These are phyloP conservation scores for Sylvia atricapilla DNA, from an alignment of 2,113 vertebrate genomes.

Conservation along the genomic window DNA sequence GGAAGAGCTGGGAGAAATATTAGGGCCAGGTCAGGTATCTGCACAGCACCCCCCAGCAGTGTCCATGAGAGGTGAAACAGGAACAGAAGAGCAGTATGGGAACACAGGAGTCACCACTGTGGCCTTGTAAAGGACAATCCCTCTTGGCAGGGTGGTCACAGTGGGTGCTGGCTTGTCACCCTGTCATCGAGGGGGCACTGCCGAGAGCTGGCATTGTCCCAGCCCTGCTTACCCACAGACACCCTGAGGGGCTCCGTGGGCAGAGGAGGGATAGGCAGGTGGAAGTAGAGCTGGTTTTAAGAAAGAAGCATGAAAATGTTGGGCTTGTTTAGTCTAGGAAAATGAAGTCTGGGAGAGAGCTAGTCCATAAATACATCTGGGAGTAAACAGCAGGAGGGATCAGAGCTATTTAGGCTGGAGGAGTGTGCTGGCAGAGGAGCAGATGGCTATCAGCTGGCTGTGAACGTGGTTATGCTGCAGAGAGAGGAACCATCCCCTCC, in stretches of 20 bases:
- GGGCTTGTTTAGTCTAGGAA: slow-evolving; percentile 63
- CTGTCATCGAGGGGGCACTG: rapidly evolving
- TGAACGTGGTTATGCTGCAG: not conserved
- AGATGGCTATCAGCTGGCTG: slow-evolving; percentile 57
- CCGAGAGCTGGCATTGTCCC: not conserved
- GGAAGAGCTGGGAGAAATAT: not conserved
- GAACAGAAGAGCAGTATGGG: not conserved
- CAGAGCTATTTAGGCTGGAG: slow-evolving; percentile 50
- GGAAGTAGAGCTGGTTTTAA: not conserved
- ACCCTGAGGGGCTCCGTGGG: rapidly evolving
- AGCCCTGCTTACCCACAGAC: not conserved
- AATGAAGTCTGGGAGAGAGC: not conserved
- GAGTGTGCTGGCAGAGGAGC: slow-evolving; percentile 38
- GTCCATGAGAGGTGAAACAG: not conserved
- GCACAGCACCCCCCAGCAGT: not conserved
- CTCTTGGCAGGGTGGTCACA: not conserved
- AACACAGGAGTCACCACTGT: rapidly evolving
- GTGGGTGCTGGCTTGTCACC: rapidly evolving
- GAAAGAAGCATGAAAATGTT: not conserved
- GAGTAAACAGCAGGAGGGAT: slow-evolving; percentile 50
- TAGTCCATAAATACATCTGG: slow-evolving; percentile 58
- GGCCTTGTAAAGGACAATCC: not conserved
- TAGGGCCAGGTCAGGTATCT: not conserved
- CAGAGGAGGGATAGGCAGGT: not conserved
- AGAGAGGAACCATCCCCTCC: not conserved